Base-by-base conservation (phyloP, 2,888 invertebrate genomes). In the Hirudinaria manillensis region DNA sequence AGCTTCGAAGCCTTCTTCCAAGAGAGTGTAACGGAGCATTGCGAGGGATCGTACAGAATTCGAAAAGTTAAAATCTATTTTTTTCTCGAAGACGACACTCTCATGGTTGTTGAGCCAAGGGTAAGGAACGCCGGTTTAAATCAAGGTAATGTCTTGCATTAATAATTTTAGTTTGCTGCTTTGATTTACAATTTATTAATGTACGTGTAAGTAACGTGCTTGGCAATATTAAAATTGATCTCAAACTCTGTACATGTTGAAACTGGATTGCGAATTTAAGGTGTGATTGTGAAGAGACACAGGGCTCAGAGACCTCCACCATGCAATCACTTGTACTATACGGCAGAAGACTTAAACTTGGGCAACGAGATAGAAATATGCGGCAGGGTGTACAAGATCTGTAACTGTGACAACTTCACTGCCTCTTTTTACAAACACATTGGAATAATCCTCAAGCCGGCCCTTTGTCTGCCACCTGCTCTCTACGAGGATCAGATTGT, bases 31-130 rank as follows among this genome's bases (percentile, higher is more conserved):
- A 90, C 91, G 78, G 93, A 93, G 85, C 89, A 90, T 82, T 87
- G 88, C 70, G 86, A 87, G 1, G 89, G 90, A 2, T 88, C 90
- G 45, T 91, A 89, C 81, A 88, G 91, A 24, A 73, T 36, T 16
- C 27, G 73, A 36, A 73, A 73, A 56, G 73, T 73, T 32, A 91
- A 91, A 80, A 91, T 95, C 75, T 91, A 90, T 79, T 94, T 92
- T 83, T 94, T 90, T 81, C 87, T 95, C 66, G 94, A 95, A 86
- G 95, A 96, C 85, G 94, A 93, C n/a, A 93, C 94, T 0, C 90
- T 95, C 79, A 93, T 93, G 87, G 91, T 95, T 3, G 85, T 89
- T 73, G 94, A 95, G 77, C 93, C 93, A 0, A 89, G 89, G 81
- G 89, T 91, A 13, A 89, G 90, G 74, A 94, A 94, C 83, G 92